These are phyloP conservation scores for Rotaria macrura DNA, from an alignment of 2,888 invertebrate genomes.

Conservation along the genomic window DNA sequence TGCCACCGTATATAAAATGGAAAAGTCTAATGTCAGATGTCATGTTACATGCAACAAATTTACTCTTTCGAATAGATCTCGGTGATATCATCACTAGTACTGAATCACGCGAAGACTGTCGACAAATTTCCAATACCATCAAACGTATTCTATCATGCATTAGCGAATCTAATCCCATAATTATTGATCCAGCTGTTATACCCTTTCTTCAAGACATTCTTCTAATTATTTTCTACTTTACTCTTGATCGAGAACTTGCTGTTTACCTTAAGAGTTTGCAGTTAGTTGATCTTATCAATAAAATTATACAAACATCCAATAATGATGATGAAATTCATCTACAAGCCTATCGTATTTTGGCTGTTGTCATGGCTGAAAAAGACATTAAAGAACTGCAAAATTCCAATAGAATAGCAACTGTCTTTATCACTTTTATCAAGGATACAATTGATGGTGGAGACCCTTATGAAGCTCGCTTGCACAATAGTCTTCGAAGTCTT, in stretches of 20 bases:
- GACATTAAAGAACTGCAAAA: neutral
- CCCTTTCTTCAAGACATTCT: neutral
- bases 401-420: neutral
- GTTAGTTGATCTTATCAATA: neutral
- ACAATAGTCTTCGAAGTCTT: neutral
- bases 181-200: neutral
- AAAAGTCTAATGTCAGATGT: neutral
- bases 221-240: neutral
- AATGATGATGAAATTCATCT: neutral
- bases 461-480: neutral
- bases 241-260: neutral
- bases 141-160: neutral
- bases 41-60: neutral
- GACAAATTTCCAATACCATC: neutral
- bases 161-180: neutral
- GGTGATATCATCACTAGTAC: neutral
- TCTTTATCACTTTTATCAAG: neutral
- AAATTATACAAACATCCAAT: neutral
- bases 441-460: neutral
- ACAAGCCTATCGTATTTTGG: neutral
- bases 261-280: neutral
- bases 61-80: neutral
- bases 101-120: neutral
- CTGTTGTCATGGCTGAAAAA: neutral
- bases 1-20: neutral